Percentiles rank a stretch among this genome's conserved stretches.
These are phyloP conservation scores for Myanophis thanlyinensis DNA, from an alignment of 2,113 vertebrate species.

Conservation along the genomic window DNA sequence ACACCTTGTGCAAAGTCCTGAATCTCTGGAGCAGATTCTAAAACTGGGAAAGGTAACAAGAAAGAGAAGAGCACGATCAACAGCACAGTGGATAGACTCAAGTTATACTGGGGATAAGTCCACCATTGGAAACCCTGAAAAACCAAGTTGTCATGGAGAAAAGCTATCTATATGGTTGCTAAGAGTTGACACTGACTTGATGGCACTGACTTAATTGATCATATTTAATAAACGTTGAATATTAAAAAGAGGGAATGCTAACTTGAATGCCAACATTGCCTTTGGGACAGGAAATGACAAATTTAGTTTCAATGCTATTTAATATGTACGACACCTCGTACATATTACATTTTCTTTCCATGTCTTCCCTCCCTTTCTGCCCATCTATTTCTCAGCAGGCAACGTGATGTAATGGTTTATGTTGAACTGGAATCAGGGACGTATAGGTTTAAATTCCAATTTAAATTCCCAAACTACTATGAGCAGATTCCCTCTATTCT, in stretches of 20 bases:
- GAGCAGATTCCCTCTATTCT: neutral
- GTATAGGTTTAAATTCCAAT: neutral
- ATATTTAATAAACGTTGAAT: neutral
- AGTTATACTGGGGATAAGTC: neutral
- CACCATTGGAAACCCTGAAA: neutral
- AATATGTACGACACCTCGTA: neutral
- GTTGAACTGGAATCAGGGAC: neutral
- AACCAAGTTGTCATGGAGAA: neutral
- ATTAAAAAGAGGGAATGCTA: neutral
- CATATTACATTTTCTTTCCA: neutral
- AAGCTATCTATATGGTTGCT: neutral
- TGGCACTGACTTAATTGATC: neutral
- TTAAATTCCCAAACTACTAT: neutral
- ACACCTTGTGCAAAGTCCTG: neutral
- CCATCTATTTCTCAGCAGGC: neutral
- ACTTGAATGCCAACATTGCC: neutral
- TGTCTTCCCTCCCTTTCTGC: neutral
- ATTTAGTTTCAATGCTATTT: neutral
- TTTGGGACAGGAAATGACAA: neutral
- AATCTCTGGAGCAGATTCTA: neutral
- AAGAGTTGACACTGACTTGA: neutral
- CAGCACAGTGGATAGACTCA: neutral
- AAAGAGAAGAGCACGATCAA: neutral
- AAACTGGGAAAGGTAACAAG: neutral
- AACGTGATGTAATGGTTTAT: neutral